These are phyloP conservation scores for Stigmatopora nigra DNA, from an alignment of 2,113 vertebrate species.

Conservation along the genomic window DNA sequence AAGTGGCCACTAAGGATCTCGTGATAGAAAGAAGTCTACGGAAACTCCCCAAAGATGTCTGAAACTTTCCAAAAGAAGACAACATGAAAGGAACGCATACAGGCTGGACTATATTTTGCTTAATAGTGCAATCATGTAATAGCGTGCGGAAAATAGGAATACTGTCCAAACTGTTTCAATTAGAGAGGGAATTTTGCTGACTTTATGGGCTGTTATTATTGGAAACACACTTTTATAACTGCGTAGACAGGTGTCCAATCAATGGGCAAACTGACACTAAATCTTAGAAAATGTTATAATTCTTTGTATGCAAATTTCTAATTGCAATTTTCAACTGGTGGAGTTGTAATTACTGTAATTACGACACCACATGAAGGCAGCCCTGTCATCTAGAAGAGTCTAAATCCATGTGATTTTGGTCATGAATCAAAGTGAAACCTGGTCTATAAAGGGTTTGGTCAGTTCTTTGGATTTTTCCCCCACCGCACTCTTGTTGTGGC, in stretches of 20 bases:
- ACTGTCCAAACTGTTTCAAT: neutral
- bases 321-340: too few species aligned
- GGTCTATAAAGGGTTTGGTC: slow-evolving; percentile 19
- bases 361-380: too few species aligned
- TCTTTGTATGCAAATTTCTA: too few species aligned
- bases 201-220: too few species aligned
- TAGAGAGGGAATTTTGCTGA: neutral
- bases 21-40: slow-evolving; percentile 37
- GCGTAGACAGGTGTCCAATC: too few species aligned
- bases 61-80: slow-evolving; percentile 13
- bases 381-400: neutral
- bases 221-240: too few species aligned
- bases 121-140: slow-evolving; percentile 17
- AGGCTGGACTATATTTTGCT: slow-evolving; percentile 26
- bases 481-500: slow-evolving; percentile 20
- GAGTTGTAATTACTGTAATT: too few species aligned
- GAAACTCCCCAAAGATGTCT: slow-evolving; percentile 10
- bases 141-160: slow-evolving; percentile 14
- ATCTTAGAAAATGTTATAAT: too few species aligned
- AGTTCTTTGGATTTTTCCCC: slow-evolving; percentile 13
- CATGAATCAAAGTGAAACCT: neutral
- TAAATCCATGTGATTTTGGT: neutral
- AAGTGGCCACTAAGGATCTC: slow-evolving; percentile 7
- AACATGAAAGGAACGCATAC: slow-evolving; percentile 9
- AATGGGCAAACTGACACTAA: too few species aligned